Evolutionary conservation across 2,888 invertebrate species (phyloP).

Genomic region (Calliopum simillimum): DNA sequence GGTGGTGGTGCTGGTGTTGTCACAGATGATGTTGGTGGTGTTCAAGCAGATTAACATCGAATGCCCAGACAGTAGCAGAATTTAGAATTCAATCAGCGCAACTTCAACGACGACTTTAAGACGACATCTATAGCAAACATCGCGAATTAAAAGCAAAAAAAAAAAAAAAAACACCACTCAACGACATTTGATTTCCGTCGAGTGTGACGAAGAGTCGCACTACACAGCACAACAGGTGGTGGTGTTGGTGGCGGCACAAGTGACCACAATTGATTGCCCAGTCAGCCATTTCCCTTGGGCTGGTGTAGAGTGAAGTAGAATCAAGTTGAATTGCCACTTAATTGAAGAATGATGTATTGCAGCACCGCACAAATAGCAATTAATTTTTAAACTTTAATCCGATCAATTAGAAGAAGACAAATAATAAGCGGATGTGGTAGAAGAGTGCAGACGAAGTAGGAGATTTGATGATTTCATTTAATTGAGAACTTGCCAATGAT

Average conservation of each 20-base stretch:
- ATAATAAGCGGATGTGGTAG: not conserved
- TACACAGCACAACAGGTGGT: not conserved
- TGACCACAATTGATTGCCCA: not conserved
- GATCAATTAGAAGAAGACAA: slow-evolving; percentile 2
- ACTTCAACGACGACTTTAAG: no score
- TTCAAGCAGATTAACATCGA: not conserved
- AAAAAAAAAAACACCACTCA: no score
- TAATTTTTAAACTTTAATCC: not conserved
- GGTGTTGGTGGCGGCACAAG: not conserved
- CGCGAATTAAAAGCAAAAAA: no score
- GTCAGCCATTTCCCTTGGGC: not conserved
- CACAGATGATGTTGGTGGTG: no score
- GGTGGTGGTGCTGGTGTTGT: not conserved
- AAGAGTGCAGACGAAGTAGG: not conserved
- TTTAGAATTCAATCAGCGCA: no score
- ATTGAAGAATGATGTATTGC: slow-evolving; percentile 14
- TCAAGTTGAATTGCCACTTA: not conserved
- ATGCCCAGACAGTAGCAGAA: no score
- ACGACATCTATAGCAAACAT: no score
- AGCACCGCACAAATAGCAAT: not conserved
- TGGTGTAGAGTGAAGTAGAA: not conserved
- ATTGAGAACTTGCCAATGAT: no score
- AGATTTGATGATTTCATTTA: no score
- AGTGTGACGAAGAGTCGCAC: not conserved
- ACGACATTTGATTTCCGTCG: no score